phyloP scores from a whole-genome alignment of 2,113 vertebrate species.

The Stercorarius parasiticus region DNA sequence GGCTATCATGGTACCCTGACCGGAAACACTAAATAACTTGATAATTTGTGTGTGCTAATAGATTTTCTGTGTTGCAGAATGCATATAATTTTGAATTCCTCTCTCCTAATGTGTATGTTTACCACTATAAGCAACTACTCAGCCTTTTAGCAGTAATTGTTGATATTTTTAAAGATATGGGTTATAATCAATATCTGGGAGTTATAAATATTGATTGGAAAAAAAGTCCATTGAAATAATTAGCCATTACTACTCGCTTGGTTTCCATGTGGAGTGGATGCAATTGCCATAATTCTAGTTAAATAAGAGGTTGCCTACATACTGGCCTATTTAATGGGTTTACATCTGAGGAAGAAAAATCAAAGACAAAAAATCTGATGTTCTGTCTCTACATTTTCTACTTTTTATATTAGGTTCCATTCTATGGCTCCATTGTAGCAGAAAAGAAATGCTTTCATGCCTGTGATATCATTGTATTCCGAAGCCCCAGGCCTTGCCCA shows the following conservation, averaged over 20 bases:
- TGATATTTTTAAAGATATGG: neutral
- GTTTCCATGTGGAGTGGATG: neutral
- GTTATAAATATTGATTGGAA: neutral
- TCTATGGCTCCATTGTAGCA: neutral
- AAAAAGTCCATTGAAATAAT: neutral
- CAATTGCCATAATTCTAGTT: neutral
- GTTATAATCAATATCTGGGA: neutral
- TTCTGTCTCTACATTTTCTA: neutral
- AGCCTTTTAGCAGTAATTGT: neutral
- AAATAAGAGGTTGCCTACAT: neutral
- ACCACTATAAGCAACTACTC: neutral
- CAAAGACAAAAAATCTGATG: slow-evolving; percentile 9
- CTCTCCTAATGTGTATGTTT: neutral
- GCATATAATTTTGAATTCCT: neutral
- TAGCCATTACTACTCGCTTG: neutral
- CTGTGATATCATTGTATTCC: neutral
- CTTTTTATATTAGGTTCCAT: neutral
- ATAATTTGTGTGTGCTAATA: neutral
- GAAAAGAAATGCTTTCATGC: slow-evolving; percentile 13
- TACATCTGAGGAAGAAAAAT: neutral
- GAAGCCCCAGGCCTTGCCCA: neutral
- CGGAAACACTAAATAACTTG: neutral
- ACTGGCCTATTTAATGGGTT: neutral
- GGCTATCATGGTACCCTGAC: neutral
- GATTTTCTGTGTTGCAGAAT: neutral